Evolutionary conservation across 2,797 vertebrate species (phyloP).

Genomic region (Sebastes trivittatus): DNA sequence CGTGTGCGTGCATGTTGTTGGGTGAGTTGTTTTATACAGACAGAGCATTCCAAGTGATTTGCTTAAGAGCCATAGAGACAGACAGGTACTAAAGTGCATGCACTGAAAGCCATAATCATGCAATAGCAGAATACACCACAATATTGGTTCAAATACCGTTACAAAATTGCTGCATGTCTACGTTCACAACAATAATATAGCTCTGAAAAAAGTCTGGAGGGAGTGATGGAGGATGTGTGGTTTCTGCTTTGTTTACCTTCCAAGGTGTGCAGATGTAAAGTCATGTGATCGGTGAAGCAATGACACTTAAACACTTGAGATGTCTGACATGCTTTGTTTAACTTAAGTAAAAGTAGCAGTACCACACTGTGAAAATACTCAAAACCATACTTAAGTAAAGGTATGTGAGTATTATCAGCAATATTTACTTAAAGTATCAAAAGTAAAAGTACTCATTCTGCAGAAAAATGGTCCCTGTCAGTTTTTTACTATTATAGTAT

Average conservation of each 20-base stretch:
- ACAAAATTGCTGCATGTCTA: not conserved
- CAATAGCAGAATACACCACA: not conserved
- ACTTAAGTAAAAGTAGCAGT: not conserved
- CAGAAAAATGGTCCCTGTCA: not conserved
- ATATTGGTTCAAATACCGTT: not conserved
- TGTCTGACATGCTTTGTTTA: not conserved
- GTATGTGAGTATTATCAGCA: not conserved
- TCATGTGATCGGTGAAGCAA: not conserved
- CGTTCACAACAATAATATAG: not conserved
- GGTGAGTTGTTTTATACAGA: not conserved
- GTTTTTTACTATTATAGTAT: not conserved
- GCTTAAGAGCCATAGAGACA: not conserved
- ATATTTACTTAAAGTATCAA: not conserved
- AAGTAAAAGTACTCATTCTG: not conserved
- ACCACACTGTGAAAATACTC: not conserved
- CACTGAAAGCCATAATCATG: not conserved
- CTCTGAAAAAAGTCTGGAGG: not conserved
- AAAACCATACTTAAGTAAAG: not conserved
- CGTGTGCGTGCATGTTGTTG: slow-evolving; percentile 8
- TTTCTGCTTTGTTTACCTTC: not conserved
- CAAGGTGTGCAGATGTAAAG: not conserved
- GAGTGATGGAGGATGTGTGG: not conserved
- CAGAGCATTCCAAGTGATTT: slow-evolving; percentile 10
- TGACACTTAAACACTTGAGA: not conserved
- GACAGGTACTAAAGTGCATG: not conserved